A percentile compares a stretch with the other conserved stretches of the same genome.
These are phyloP conservation scores for Pegoplata infirma DNA, from an alignment of 2,888 invertebrate species.

Conservation along the genomic window DNA sequence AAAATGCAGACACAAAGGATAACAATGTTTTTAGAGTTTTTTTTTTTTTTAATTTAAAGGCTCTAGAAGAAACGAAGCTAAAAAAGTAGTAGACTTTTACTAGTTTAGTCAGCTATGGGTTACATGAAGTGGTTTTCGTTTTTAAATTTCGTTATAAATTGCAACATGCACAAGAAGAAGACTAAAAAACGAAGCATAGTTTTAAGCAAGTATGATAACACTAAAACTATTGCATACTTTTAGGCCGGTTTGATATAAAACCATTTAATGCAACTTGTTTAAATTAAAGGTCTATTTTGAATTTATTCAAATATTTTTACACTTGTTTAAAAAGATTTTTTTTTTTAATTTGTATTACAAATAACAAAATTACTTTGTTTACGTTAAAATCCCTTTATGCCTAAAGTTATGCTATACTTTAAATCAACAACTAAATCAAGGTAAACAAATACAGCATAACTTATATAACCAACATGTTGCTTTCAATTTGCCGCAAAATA, in stretches of 20 bases:
- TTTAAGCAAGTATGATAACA: slow-evolving; percentile 26
- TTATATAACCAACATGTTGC: slow-evolving; percentile 69
- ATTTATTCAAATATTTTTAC: not conserved
- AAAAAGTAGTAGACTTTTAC: slow-evolving; percentile 22
- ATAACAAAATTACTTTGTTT: not conserved
- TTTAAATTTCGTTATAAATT: not conserved
- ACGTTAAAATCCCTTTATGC: not conserved
- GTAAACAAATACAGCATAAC: slow-evolving; percentile 26
- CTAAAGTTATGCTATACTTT: slow-evolving; percentile 44
- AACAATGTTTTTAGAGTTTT: slow-evolving; percentile 14
- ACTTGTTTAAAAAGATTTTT: not conserved
- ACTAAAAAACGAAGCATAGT: slow-evolving; percentile 1
- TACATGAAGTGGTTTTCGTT: not conserved
- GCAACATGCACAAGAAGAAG: not conserved
- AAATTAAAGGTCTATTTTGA: not conserved
- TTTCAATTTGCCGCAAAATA: slow-evolving; percentile 68
- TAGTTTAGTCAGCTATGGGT: too few species aligned
- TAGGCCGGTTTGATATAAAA: not conserved
- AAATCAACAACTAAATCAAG: slow-evolving; percentile 33
- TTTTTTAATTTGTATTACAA: not conserved
- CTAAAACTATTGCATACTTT: slow-evolving; percentile 49
- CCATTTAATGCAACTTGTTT: not conserved
- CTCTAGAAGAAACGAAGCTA: slow-evolving; percentile 17
- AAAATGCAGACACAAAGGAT: slow-evolving; percentile 48
- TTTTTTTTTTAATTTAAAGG: not conserved